Percentiles rank a stretch among this genome's conserved stretches.
Evolutionary conservation across 2,797 vertebrate species (phyloP).

Genomic region (Phyllotis vaccarum): DNA sequence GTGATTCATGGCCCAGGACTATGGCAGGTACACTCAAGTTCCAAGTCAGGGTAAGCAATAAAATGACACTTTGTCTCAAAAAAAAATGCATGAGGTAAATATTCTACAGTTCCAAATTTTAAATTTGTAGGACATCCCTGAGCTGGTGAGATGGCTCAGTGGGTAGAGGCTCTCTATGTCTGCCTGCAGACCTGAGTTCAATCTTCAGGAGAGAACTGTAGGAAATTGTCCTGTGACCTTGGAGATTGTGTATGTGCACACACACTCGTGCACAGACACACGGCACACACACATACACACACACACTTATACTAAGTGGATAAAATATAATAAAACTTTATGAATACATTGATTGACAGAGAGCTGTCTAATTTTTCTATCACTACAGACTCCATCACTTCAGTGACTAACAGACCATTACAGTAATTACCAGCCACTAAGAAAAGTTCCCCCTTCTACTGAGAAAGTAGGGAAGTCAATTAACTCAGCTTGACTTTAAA

Average conservation of each 20-base stretch:
- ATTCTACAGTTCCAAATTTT: background rate
- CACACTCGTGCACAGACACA: fast-evolving
- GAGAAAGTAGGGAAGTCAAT: background rate
- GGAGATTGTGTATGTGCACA: background rate
- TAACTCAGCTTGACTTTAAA: background rate
- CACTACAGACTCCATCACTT: background rate
- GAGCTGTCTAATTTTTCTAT: background rate
- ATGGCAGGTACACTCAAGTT: background rate
- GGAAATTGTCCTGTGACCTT: background rate
- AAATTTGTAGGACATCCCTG: background rate
- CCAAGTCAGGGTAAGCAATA: background rate
- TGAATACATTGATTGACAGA: background rate
- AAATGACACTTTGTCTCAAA: background rate
- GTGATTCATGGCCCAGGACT: background rate
- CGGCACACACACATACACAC: background rate
- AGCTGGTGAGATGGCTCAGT: background rate
- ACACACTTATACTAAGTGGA: background rate
- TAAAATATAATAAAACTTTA: background rate
- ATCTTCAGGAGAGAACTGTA: background rate
- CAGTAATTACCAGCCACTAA: background rate
- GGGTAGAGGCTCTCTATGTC: too few species aligned
- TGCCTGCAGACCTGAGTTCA: background rate
- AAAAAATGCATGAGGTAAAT: background rate
- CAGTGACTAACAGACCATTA: too few species aligned
- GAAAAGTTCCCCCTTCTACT: background rate